These are phyloP conservation scores for Podilymbus podiceps DNA, from an alignment of 2,113 vertebrate genomes.

Conservation along the genomic window DNA sequence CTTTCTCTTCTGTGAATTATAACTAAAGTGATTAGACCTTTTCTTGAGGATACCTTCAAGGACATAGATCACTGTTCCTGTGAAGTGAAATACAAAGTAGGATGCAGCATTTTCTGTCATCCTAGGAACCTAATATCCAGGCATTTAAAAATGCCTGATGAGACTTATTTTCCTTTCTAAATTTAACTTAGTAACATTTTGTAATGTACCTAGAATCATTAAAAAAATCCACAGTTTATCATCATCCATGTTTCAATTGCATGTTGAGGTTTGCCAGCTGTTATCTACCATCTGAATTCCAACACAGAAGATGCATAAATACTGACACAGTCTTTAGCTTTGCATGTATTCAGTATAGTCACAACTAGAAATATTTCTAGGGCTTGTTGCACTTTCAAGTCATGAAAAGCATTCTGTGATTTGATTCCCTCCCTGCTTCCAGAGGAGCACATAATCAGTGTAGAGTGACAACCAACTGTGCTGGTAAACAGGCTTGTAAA, in stretches of 20 bases:
- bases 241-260: fast-evolving
- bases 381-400: not conserved
- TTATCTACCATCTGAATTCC: not conserved
- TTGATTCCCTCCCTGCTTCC: not conserved
- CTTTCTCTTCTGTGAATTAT: not conserved
- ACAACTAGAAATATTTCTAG: not conserved
- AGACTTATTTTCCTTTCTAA: not conserved
- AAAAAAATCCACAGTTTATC: not conserved
- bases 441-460: not conserved
- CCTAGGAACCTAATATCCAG: not conserved
- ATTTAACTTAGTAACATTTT: not conserved
- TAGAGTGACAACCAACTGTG: not conserved
- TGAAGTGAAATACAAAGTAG: not conserved
- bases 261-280: not conserved
- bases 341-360: not conserved
- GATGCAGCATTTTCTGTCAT: not conserved
- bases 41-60: not conserved
- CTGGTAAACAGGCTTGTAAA: not conserved
- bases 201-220: not conserved
- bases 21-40: not conserved
- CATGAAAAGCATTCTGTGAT: not conserved
- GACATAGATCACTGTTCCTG: not conserved
- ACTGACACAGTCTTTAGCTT: not conserved
- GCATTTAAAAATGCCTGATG: not conserved
- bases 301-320: not conserved